Percentiles rank a stretch among this genome's conserved stretches.
Evolutionary conservation across 1,140 invertebrate species (phyloP).

Genomic region (Drosophila tristis): DNA sequence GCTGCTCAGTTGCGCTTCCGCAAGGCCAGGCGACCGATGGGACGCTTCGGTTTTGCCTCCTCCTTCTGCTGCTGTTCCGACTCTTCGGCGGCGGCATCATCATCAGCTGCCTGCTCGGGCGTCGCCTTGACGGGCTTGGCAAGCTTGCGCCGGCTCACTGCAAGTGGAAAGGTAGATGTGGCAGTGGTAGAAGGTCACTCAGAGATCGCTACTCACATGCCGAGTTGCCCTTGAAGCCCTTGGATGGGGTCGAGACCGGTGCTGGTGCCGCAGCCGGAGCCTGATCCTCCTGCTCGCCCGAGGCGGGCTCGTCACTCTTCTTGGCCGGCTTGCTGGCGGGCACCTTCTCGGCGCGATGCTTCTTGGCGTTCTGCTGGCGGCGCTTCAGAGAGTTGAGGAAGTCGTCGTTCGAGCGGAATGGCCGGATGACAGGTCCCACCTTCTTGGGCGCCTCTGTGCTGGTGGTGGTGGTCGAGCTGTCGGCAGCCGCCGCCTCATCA

Average conservation of each 20-base stretch:
- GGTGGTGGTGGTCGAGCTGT: constrained; percentile 86
- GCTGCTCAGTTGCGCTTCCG: constrained; percentile 76
- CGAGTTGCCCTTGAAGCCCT: constrained; percentile 73
- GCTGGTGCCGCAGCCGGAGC: constrained; percentile 56
- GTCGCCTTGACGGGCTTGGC: constrained; percentile 66
- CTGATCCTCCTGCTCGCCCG: constrained; percentile 60
- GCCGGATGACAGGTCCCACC: constrained; percentile 87
- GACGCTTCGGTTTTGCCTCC: constrained; percentile 75
- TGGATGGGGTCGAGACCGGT: constrained; percentile 54
- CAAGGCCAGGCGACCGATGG: constrained; percentile 68
- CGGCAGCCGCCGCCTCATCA: constrained; percentile 73
- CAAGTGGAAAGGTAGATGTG: background rate
- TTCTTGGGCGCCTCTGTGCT: constrained; percentile 88
- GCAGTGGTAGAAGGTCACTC: too few species aligned
- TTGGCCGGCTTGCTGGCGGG: constrained; percentile 74
- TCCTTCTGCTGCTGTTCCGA: constrained; percentile 79
- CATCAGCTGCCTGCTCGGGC: constrained; percentile 64
- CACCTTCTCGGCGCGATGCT: constrained; percentile 83
- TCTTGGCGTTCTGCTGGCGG: constrained; percentile 85
- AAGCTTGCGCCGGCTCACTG: constrained; percentile 76
- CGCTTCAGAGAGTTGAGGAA: constrained; percentile 89
- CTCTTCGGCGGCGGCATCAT: constrained; percentile 74
- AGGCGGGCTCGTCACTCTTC: constrained; percentile 42
- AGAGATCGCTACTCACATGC: constrained; percentile 62
- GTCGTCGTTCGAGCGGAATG: constrained; percentile 90